Conservation (phyloP, 1,140 invertebrate genomes). For the Euura saliciscinereae region DNA sequence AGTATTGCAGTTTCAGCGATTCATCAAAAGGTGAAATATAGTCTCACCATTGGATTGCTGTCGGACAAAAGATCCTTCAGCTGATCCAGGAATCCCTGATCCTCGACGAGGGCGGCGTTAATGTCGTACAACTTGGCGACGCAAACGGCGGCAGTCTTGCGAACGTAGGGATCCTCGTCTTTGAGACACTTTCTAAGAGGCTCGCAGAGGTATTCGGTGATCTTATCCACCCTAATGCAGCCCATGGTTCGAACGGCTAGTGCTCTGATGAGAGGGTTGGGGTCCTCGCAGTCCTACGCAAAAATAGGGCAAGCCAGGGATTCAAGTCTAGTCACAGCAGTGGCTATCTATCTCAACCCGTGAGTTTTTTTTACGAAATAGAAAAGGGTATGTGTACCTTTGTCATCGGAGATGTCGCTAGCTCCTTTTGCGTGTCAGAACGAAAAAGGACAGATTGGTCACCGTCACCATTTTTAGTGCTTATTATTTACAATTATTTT, state of each 20-base stretch:
- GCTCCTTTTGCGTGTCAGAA: constrained; percentile 64
- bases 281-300: constrained; percentile 97
- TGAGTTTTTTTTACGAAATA: constrained; percentile 51
- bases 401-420: constrained; percentile 61
- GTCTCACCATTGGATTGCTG: constrained; percentile 97
- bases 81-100: constrained; percentile 98
- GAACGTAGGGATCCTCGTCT: constrained; percentile 99
- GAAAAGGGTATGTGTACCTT: constrained; percentile 60
- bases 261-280: constrained; percentile 98
- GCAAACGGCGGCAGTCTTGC: constrained; percentile 99
- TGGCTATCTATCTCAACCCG: constrained; percentile 58
- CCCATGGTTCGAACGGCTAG: constrained; percentile 99
- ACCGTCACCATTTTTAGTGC: constrained; percentile 60
- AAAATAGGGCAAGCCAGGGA: constrained; percentile 62
- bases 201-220: constrained; percentile 99
- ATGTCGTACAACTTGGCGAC: constrained; percentile 99
- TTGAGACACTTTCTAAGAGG: constrained; percentile 97
- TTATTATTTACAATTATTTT: constrained; percentile 51
- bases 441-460: constrained; percentile 64
- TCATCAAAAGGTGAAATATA: neutral
- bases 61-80: constrained; percentile 97
- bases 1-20: too few relatives aligned
- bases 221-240: constrained; percentile 99
- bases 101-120: constrained; percentile 95
- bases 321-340: constrained; percentile 62